phyloP scores from a whole-genome alignment of 1,140 invertebrate species.

The Papilio glaucus region DNA sequence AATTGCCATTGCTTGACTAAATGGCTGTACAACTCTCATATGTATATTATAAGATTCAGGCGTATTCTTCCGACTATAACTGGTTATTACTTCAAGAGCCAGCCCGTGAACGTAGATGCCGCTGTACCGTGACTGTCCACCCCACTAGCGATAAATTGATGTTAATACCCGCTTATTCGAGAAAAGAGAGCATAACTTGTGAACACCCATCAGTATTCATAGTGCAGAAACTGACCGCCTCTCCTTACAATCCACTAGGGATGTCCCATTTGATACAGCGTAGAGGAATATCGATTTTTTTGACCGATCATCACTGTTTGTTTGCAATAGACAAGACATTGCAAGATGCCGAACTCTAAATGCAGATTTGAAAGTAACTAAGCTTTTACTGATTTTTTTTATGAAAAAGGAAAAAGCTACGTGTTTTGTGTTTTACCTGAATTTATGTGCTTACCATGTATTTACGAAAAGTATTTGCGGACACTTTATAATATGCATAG shows the following conservation, averaged over 20 bases:
- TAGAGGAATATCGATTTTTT: not conserved
- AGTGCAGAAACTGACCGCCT: constrained; percentile 20
- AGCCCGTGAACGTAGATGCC: constrained; percentile 18
- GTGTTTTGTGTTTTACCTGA: too few species aligned
- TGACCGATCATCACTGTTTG: too few species aligned
- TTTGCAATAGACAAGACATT: too few species aligned
- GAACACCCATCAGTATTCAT: constrained; percentile 16
- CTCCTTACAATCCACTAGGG: not conserved
- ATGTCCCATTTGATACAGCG: not conserved
- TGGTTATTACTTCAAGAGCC: constrained; percentile 3
- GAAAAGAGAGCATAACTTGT: constrained; percentile 29
- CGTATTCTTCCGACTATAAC: not conserved
- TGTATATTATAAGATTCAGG: not conserved
- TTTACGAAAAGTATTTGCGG: too few species aligned
- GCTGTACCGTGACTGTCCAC: constrained; percentile 19
- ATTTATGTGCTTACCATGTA: too few species aligned
- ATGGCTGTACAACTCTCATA: too few species aligned
- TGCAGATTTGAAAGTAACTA: too few species aligned
- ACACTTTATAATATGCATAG: too few species aligned
- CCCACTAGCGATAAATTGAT: constrained; percentile 27
- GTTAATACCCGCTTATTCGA: constrained; percentile 9
- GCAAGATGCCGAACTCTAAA: too few species aligned
- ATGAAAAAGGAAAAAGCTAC: too few species aligned
- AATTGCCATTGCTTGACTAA: too few species aligned
- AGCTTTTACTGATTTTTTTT: too few species aligned